Evolutionary conservation across 2,888 invertebrate genomes (phyloP).

Genomic region (Spicauda simplicius): DNA sequence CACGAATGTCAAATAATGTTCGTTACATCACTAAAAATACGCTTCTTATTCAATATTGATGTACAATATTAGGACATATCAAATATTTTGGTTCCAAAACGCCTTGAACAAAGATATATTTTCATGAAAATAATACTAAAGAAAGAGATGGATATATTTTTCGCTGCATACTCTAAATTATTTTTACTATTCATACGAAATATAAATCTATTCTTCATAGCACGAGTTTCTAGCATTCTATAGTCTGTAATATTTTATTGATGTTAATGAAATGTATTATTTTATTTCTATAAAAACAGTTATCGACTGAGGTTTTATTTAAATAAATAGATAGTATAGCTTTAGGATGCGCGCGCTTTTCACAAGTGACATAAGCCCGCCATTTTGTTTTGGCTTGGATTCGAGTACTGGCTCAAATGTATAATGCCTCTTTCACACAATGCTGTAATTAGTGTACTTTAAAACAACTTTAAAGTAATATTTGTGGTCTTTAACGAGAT

Average conservation of each 20-base stretch:
- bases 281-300: slow-evolving; percentile 3
- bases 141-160: slow-evolving; percentile 54
- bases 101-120: slow-evolving; percentile 67
- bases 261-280: background rate
- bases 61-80: slow-evolving; percentile 75
- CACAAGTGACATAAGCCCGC: slow-evolving; percentile 40
- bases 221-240: slow-evolving; percentile 29
- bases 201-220: slow-evolving; percentile 39
- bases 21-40: slow-evolving; percentile 4
- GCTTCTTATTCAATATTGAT: slow-evolving; percentile 27
- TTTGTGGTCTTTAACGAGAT: too few relatives aligned
- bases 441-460: background rate
- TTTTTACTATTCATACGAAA: slow-evolving; percentile 51
- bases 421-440: slow-evolving; percentile 2
- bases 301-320: slow-evolving; percentile 14
- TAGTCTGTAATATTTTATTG: slow-evolving; percentile 18
- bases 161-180: slow-evolving; percentile 51
- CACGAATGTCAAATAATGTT: too few relatives aligned
- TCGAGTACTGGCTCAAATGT: slow-evolving; percentile 9
- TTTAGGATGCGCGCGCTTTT: slow-evolving; percentile 51
- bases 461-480: too few relatives aligned
- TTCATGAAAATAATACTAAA: slow-evolving; percentile 57
- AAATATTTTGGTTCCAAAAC: slow-evolving; percentile 57
- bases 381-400: slow-evolving; percentile 51
- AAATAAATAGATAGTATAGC: slow-evolving; percentile 34